These are phyloP conservation scores for Drosophila sordidapex DNA, from an alignment of 2,888 invertebrate species.

Conservation along the genomic window DNA sequence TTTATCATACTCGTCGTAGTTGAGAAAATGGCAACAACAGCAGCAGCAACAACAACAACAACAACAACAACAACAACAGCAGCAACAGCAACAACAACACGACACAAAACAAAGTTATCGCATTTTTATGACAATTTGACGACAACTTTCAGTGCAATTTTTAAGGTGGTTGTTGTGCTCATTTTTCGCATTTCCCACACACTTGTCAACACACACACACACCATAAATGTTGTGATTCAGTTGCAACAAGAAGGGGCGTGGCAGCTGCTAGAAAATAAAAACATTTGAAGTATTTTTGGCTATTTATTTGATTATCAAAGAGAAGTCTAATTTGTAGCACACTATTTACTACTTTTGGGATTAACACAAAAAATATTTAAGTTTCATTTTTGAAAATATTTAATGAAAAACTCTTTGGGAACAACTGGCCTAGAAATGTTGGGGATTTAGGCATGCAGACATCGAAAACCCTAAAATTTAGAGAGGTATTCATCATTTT, in stretches of 20 bases:
- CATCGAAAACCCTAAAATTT: neutral
- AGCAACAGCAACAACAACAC: conserved; percentile 33
- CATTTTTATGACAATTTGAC: conserved; percentile 80
- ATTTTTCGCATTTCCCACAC: neutral
- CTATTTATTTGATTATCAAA: neutral
- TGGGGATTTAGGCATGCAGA: neutral
- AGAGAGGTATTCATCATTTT: neutral
- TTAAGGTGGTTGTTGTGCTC: conserved; percentile 67
- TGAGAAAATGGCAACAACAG: conserved; percentile 43
- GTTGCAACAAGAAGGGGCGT: conserved; percentile 10
- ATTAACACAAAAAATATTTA: neutral
- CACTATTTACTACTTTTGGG: neutral
- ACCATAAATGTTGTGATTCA: neutral
- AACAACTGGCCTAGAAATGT: neutral
- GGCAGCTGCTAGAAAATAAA: neutral
- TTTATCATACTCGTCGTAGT: conserved; percentile 69
- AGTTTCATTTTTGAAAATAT: neutral
- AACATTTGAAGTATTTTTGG: neutral
- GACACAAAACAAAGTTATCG: conserved; percentile 77
- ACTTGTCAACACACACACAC: no score
- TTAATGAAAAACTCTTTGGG: accelerated
- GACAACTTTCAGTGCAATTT: conserved; percentile 79
- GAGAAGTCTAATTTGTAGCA: neutral
- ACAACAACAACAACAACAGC: conserved; percentile 21
- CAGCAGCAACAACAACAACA: conserved; percentile 18